These are phyloP conservation scores for Liolophura sinensis DNA, from an alignment of 1,140 invertebrate genomes.

Conservation along the genomic window DNA sequence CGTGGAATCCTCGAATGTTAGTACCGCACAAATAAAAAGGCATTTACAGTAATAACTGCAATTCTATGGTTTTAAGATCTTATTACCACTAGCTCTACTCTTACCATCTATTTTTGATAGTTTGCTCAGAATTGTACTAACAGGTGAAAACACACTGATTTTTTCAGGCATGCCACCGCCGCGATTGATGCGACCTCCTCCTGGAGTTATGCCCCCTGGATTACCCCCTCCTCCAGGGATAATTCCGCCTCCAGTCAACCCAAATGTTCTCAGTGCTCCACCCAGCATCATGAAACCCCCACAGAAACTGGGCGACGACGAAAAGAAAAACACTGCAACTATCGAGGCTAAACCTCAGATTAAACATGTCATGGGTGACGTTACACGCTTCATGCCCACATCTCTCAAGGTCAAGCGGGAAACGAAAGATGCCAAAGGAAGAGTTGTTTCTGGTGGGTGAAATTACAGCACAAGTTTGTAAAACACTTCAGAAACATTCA, in stretches of 20 bases:
- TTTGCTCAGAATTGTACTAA: not conserved
- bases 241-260: slow-evolving; percentile 55
- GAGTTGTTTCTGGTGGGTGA: slow-evolving; percentile 10
- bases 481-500: too few relatives aligned
- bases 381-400: slow-evolving; percentile 92
- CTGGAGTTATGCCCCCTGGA: slow-evolving; percentile 44
- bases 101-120: not conserved
- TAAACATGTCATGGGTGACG: slow-evolving; percentile 88
- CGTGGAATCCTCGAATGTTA: too few relatives aligned
- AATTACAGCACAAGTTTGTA: too few relatives aligned
- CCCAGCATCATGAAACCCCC: slow-evolving; percentile 74
- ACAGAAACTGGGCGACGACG: slow-evolving; percentile 38
- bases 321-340: slow-evolving; percentile 70
- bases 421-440: slow-evolving; percentile 58
- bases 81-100: not conserved
- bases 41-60: too few relatives aligned
- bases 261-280: slow-evolving; percentile 79
- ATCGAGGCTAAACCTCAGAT: slow-evolving; percentile 96
- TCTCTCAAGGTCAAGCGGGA: slow-evolving; percentile 87
- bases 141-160: not conserved
- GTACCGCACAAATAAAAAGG: too few relatives aligned
- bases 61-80: too few relatives aligned
- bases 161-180: slow-evolving; percentile 61
- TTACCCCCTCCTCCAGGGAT: slow-evolving; percentile 35
- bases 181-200: slow-evolving; percentile 63